Percentiles rank a stretch among this genome's conserved stretches.
Evolutionary conservation across 64 coral and sea anemone species (phyloP).

Genomic region (Porites australiensis): DNA sequence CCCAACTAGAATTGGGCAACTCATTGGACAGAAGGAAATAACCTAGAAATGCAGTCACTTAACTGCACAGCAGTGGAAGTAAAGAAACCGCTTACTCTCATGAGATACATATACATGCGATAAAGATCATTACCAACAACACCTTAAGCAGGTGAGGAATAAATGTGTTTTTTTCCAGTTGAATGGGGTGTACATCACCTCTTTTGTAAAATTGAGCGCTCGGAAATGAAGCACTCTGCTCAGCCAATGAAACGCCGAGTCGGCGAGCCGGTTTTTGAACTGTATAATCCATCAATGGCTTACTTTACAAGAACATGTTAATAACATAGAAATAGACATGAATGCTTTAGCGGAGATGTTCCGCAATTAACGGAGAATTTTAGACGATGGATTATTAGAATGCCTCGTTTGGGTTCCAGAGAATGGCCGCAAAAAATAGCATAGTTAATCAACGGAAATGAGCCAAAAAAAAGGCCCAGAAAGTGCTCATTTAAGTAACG

Average conservation of each 20-base stretch:
- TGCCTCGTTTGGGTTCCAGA: not conserved
- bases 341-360: not conserved
- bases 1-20: not conserved
- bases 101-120: constrained; percentile 21
- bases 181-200: not conserved
- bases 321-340: constrained; percentile 20
- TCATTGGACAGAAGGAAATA: constrained; percentile 18
- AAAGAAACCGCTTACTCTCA: constrained; percentile 17
- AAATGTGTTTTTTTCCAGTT: not conserved
- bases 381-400: constrained; percentile 13
- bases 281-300: not conserved
- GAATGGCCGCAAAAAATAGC: not conserved
- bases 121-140: constrained; percentile 7
- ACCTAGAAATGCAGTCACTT: not conserved
- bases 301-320: constrained; percentile 36
- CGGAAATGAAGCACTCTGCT: constrained; percentile 15
- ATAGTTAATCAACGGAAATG: not conserved
- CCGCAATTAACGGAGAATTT: constrained; percentile 12
- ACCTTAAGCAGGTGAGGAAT: constrained; percentile 8
- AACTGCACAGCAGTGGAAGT: constrained; percentile 16
- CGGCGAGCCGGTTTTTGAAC: not conserved
- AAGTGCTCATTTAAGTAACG: not conserved
- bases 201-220: not conserved
- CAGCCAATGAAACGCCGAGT: constrained; percentile 19
- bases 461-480: not conserved